Percentiles rank a stretch among this genome's conserved stretches.
Conservation (phyloP, 1,140 invertebrate species). For the Orchestia grillus region DNA sequence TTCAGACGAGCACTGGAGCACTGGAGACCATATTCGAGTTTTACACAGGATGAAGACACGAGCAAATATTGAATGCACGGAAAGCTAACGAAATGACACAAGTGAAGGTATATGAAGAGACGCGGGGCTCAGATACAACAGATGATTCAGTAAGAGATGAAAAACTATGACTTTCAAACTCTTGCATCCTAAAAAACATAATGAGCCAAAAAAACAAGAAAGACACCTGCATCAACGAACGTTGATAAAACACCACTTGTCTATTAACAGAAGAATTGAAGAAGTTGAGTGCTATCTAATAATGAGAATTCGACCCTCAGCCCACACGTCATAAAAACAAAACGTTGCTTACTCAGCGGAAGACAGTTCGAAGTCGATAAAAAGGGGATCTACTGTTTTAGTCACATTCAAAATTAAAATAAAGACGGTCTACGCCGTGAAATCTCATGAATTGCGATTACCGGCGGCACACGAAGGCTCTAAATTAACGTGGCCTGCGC, state of each 20-base stretch:
- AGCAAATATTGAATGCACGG: not conserved
- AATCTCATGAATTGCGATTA: not conserved
- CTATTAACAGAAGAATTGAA: no score
- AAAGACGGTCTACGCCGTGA: not conserved
- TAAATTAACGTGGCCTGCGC: not conserved
- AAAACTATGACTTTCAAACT: no score
- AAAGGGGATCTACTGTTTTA: not conserved
- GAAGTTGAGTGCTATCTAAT: not conserved
- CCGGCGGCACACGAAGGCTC: not conserved
- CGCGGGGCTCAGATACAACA: no score
- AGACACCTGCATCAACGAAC: no score
- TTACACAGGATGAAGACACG: not conserved
- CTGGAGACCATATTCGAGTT: not conserved
- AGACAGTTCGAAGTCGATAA: not conserved
- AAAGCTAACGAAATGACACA: no score
- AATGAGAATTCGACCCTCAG: not conserved
- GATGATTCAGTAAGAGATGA: no score
- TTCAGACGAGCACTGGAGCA: not conserved
- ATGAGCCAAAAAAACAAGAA: no score
- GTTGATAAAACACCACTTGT: no score
- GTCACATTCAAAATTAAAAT: not conserved
- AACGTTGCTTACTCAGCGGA: not conserved
- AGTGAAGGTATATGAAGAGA: no score
- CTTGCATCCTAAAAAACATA: no score
- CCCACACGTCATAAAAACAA: not conserved